Percentiles rank a stretch among this genome's conserved stretches.
Conservation (phyloP, 1,140 invertebrate genomes). For the Lepidurus arcticus region DNA sequence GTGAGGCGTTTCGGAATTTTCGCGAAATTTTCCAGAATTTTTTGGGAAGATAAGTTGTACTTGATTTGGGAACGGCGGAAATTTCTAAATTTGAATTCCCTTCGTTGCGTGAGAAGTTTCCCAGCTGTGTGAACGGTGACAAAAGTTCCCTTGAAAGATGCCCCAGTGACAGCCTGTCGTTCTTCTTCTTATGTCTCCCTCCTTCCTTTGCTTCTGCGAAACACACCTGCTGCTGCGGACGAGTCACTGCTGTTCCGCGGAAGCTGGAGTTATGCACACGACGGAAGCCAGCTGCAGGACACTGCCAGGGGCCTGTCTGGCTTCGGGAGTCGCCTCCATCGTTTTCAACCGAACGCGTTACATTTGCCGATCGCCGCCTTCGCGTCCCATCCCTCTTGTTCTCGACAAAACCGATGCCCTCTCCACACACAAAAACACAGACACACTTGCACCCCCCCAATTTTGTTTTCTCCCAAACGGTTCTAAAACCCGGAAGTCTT, state of each 20-base stretch:
- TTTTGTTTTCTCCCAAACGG: neutral
- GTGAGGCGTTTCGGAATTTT: no score
- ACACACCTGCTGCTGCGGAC: slow-evolving; percentile 2
- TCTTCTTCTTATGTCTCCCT: no score
- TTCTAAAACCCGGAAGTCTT: neutral
- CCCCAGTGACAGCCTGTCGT: neutral
- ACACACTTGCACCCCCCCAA: neutral
- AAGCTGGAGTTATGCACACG: neutral
- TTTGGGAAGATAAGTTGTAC: no score
- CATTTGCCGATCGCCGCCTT: neutral
- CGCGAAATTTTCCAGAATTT: no score
- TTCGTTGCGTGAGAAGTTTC: neutral
- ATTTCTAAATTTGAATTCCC: no score
- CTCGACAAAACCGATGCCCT: neutral
- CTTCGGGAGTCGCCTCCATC: neutral
- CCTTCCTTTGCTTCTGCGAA: neutral
- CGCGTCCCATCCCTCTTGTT: neutral
- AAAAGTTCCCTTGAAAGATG: neutral
- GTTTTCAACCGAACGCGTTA: neutral
- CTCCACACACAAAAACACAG: neutral
- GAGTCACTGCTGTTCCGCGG: slow-evolving; percentile 10
- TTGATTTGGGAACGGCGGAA: no score
- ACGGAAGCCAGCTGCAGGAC: neutral
- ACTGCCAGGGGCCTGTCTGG: neutral
- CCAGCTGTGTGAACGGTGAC: neutral